Base-by-base conservation (phyloP, 2,797 vertebrate genomes). In the Tenualosa thibaudeaui region DNA sequence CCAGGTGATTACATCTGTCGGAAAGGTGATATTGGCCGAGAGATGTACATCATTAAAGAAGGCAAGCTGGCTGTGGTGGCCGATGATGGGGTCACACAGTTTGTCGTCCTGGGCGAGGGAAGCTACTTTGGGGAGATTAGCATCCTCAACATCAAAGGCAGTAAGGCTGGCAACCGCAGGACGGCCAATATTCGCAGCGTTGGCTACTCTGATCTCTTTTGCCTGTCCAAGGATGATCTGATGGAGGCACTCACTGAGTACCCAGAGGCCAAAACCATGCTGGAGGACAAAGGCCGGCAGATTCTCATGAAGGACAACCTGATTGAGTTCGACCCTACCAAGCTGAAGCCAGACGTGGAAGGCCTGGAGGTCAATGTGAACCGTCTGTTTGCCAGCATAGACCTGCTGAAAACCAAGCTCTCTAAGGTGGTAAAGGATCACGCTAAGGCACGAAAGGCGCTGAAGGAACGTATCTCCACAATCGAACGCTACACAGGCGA, bases 31-130 rank as follows among this genome's bases (percentile, higher is more conserved):
- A 99, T 99, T 10, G 98, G 98, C 3, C 94, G 98, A 43, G 98
- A 99, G 93, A 99, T 99, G 98, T 99, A 99, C 87, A 99, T 99
- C 87, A 98, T 99, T 92, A 99, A 99, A 91, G 98, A 99, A 86
- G 98, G 98, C 54, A 97, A 98, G 88, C 95, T 99, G 4, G 98
- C 98, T 0, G 98, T 99, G 8, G 98, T 99, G 0, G 98, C 98
- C 0, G 98, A 99, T 85, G 98, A 99, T 7, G 98, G 98, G 8
- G 82, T 99, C 50, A 99, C 96, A 3, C 97, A 99, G 84, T 99
- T 98, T 91, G 96, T 97, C 5, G 97, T 99, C n/a, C 86, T 99
- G 62, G 97, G 97, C 83, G 98, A 98, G 0, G 98, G 98, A n/a
- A 98, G 97, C 90, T 99, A 99, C 89, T 99, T 99, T 0, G 98